Percentiles rank a stretch among this genome's conserved stretches.
phyloP scores from a whole-genome alignment of 2,888 invertebrate genomes.

The Cataglyphis livida region DNA sequence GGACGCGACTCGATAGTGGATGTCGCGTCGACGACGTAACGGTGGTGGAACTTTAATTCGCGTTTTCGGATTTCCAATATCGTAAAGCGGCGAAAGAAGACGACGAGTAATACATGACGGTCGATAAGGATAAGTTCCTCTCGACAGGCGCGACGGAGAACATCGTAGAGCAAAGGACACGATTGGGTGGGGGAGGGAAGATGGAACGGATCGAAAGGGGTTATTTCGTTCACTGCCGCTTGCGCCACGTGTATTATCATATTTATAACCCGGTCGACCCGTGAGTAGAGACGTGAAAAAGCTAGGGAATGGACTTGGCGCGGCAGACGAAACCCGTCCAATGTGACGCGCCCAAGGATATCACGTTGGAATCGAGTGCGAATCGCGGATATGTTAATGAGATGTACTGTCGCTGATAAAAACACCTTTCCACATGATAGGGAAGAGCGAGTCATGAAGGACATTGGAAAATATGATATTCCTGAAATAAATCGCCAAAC shows the following conservation, averaged over 20 bases:
- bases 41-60: conserved; percentile 77
- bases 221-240: conserved; percentile 82
- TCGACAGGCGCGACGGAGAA: conserved; percentile 70
- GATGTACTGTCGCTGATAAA: conserved; percentile 22
- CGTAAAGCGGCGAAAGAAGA: conserved; percentile 72
- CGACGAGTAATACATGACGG: conserved; percentile 76
- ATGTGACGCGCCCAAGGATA: conserved; percentile 53
- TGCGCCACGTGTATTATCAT: conserved; percentile 83
- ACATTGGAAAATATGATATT: not conserved
- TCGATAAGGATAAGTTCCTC: conserved; percentile 77
- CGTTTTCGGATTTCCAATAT: conserved; percentile 83
- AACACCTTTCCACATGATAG: not conserved
- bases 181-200: conserved; percentile 36
- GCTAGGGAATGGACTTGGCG: conserved; percentile 51
- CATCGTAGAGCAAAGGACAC: conserved; percentile 11
- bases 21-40: conserved; percentile 54
- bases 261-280: conserved; percentile 82
- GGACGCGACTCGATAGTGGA: conserved; percentile 25
- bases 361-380: conserved; percentile 42
- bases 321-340: conserved; percentile 49
- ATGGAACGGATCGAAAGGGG: conserved; percentile 69
- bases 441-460: not conserved
- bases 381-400: conserved; percentile 61
- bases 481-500: not conserved
- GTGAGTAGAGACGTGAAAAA: conserved; percentile 57